Percentiles rank a stretch among this genome's conserved stretches.
Conservation (phyloP, 2,113 vertebrate genomes). For the Pteropus alecto region DNA sequence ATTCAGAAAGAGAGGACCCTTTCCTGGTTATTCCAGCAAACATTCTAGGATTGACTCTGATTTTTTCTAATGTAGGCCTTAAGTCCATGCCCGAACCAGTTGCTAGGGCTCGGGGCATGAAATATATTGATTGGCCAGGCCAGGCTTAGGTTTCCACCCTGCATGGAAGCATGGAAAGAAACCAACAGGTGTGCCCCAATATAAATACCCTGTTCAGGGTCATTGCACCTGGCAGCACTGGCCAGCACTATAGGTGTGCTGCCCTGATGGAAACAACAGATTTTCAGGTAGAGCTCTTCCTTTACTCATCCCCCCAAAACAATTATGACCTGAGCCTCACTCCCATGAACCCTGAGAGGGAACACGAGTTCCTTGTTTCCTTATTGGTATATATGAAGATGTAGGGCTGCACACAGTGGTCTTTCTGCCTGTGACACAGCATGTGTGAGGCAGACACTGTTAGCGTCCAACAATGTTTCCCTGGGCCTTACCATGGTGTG, state of each 20-base stretch:
- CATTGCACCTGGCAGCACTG: conserved; percentile 83
- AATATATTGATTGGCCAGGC: neutral
- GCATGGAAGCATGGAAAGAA: neutral
- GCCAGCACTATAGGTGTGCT: conserved; percentile 77
- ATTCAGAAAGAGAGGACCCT: neutral
- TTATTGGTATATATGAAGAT: neutral
- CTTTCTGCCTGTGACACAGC: neutral
- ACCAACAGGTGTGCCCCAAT: neutral
- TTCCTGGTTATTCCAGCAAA: neutral
- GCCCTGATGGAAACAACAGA: conserved; percentile 74
- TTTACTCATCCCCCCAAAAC: conserved; percentile 27
- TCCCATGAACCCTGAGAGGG: neutral
- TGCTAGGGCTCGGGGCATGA: neutral
- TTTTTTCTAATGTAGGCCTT: neutral
- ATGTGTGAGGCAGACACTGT: neutral
- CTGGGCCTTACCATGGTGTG: neutral
- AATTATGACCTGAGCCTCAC: neutral
- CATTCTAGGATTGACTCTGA: neutral
- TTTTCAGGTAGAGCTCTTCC: conserved; percentile 83
- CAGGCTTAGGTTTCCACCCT: neutral
- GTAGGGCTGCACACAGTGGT: neutral
- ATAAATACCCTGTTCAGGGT: conserved; percentile 85
- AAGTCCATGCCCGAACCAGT: neutral
- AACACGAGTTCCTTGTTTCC: neutral
- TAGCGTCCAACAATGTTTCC: neutral